Evolutionary conservation across 1,140 invertebrate species (phyloP).

Genomic region (Zaprionus davidi): DNA sequence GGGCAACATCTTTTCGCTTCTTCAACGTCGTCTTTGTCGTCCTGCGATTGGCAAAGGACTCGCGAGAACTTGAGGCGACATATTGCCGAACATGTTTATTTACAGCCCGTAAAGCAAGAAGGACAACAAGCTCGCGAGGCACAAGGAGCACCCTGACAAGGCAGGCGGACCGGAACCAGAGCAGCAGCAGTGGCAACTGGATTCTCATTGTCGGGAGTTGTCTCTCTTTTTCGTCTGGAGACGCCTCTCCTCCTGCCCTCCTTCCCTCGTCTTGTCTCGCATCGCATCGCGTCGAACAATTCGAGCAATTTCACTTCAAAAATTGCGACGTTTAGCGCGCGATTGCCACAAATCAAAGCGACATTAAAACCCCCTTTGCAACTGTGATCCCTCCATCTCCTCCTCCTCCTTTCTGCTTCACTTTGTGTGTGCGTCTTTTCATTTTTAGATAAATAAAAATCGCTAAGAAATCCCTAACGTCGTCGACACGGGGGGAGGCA

Average conservation of each 20-base stretch:
- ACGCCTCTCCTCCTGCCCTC: neutral
- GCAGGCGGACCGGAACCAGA: conserved; percentile 32
- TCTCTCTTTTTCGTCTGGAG: neutral
- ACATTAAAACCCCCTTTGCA: conserved; percentile 54
- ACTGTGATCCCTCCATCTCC: neutral
- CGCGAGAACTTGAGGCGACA: conserved; percentile 49
- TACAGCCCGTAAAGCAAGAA: conserved; percentile 56
- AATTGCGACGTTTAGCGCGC: conserved; percentile 79
- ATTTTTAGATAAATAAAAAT: conserved; percentile 77
- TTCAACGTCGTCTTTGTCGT: neutral
- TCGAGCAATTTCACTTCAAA: conserved; percentile 79
- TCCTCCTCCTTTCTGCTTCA: neutral
- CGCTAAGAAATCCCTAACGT: conserved; percentile 63
- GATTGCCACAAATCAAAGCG: conserved; percentile 80
- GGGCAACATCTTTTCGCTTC: conserved; percentile 34
- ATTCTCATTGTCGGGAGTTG: conserved; percentile 14
- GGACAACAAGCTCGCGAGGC: conserved; percentile 7
- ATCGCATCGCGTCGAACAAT: conserved; percentile 58
- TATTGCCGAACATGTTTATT: conserved; percentile 79
- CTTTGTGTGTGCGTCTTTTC: conserved; percentile 43
- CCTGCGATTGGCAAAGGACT: neutral
- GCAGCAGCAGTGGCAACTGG: conserved; percentile 11
- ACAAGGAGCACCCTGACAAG: conserved; percentile 11
- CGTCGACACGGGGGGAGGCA: neutral
- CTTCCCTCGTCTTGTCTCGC: neutral